A percentile compares a stretch with the other conserved stretches of the same genome.
These are phyloP conservation scores for Rotaria macrura DNA, from an alignment of 2,888 invertebrate species.

Conservation along the genomic window DNA sequence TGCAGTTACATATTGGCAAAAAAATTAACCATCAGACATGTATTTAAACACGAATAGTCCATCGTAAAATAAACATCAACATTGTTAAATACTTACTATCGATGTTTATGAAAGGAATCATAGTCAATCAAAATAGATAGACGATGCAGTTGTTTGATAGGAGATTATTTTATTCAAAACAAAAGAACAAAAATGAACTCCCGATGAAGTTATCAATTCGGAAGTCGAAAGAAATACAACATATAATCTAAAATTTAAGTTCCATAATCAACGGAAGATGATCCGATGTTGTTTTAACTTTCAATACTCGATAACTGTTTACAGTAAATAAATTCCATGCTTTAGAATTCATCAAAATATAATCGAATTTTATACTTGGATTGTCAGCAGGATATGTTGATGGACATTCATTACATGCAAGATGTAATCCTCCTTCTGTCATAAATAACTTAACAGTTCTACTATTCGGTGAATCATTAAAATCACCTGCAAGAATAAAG, in stretches of 20 bases:
- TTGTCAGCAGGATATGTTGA: not conserved
- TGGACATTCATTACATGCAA: not conserved
- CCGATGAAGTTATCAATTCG: too few species aligned
- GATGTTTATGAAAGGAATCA: too few species aligned
- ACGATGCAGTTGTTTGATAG: too few species aligned
- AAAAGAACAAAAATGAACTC: too few species aligned
- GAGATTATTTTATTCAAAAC: too few species aligned
- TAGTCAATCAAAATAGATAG: too few species aligned
- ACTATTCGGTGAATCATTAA: not conserved
- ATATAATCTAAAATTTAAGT: not conserved
- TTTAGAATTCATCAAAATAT: not conserved
- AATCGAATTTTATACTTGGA: not conserved
- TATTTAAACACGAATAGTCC: too few species aligned
- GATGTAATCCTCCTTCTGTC: not conserved
- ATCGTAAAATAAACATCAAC: too few species aligned
- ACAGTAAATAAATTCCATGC: not conserved
- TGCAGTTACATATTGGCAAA: too few species aligned
- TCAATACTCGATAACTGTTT: not conserved
- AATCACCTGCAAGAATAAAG: not conserved
- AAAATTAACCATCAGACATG: too few species aligned
- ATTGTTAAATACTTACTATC: too few species aligned
- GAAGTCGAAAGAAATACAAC: too few species aligned
- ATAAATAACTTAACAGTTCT: not conserved
- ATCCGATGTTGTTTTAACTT: not conserved
- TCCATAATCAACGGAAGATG: not conserved